These are phyloP conservation scores for Festucalex cinctus DNA, from an alignment of 2,113 vertebrate genomes.

Conservation along the genomic window DNA sequence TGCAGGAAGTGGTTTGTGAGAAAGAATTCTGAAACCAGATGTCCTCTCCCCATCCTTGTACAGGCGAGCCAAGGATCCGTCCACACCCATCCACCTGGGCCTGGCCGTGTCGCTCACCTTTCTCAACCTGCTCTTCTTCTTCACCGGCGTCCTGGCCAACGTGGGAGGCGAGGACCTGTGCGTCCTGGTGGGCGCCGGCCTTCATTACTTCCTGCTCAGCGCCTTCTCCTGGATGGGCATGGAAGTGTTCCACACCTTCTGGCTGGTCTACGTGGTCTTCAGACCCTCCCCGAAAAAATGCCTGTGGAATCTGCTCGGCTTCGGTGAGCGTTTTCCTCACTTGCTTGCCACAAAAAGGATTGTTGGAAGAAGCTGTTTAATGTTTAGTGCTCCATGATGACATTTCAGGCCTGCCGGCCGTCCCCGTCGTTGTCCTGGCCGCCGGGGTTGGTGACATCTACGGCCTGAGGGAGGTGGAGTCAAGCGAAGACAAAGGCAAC, in stretches of 20 bases:
- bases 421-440: conserved; percentile 54
- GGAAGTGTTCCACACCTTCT: conserved; percentile 72
- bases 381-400: not conserved
- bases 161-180: conserved; percentile 43
- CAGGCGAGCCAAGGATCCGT: conserved; percentile 49
- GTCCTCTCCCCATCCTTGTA: not conserved
- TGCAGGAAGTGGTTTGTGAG: not conserved
- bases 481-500: conserved; percentile 26
- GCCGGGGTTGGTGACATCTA: conserved; percentile 58
- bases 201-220: conserved; percentile 72
- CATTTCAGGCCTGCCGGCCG: conserved; percentile 56
- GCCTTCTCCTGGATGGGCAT: conserved; percentile 75
- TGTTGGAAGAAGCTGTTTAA: not conserved
- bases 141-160: conserved; percentile 66
- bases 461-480: conserved; percentile 44
- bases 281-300: conserved; percentile 41
- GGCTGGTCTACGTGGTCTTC: conserved; percentile 68
- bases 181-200: conserved; percentile 36
- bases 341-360: not conserved
- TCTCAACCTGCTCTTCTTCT: conserved; percentile 66
- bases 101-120: conserved; percentile 56
- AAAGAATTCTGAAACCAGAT: not conserved
- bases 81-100: conserved; percentile 60
- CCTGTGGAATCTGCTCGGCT: conserved; percentile 64
- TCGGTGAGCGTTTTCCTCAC: conserved; percentile 55